These are phyloP conservation scores for Eilema caniola DNA, from an alignment of 2,888 invertebrate species.

Conservation along the genomic window DNA sequence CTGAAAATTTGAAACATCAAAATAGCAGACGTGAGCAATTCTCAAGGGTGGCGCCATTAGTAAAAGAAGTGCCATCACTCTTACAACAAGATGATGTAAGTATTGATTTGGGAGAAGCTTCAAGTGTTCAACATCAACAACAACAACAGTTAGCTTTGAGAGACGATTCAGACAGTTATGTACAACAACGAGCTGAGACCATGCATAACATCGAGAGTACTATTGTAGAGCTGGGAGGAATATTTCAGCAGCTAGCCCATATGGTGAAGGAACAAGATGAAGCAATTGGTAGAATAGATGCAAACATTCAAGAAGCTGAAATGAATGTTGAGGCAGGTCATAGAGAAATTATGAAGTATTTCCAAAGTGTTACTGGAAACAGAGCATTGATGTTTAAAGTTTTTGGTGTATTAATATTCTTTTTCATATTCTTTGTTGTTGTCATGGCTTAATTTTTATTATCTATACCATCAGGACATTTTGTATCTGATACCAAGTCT, in stretches of 20 bases:
- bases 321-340: slow-evolving; percentile 99
- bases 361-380: slow-evolving; percentile 98
- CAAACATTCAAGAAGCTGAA: slow-evolving; percentile 97
- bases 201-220: slow-evolving; percentile 99
- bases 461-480: not conserved
- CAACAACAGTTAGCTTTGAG: slow-evolving; percentile 91
- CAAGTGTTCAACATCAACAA: slow-evolving; percentile 86
- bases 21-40: slow-evolving; percentile 97
- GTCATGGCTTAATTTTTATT: slow-evolving; percentile 91
- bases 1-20: slow-evolving; percentile 98
- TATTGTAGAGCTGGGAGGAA: slow-evolving; percentile 99
- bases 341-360: slow-evolving; percentile 98
- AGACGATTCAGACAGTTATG: slow-evolving; percentile 96
- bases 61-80: slow-evolving; percentile 77
- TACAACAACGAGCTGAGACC: slow-evolving; percentile 97
- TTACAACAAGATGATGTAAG: slow-evolving; percentile 91
- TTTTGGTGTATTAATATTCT: slow-evolving; percentile 98
- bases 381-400: slow-evolving; percentile 99
- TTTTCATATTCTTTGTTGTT: slow-evolving; percentile 99
- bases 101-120: slow-evolving; percentile 93
- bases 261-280: slow-evolving; percentile 99
- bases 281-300: slow-evolving; percentile 98
- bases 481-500: not conserved
- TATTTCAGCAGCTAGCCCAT: slow-evolving; percentile 97
- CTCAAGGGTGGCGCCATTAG: slow-evolving; percentile 79